phyloP scores from a whole-genome alignment of 2,113 vertebrate genomes.

The Myotis yumanensis region DNA sequence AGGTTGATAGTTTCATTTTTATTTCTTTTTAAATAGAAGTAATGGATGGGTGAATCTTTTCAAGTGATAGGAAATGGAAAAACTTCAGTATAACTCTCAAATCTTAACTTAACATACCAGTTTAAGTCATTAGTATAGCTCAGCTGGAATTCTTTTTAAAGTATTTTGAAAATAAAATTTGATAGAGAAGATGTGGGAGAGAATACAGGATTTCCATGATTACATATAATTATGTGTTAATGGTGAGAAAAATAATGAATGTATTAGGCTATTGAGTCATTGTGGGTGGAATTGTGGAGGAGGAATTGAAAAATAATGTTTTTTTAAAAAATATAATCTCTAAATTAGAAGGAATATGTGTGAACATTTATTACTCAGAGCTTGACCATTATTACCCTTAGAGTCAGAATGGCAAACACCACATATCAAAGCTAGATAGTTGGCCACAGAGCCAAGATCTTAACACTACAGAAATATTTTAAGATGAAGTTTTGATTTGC shows the following conservation, averaged over 20 bases:
- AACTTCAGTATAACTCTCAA: background rate
- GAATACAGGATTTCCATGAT: conserved; percentile 12
- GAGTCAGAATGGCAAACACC: background rate
- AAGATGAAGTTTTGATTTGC: background rate
- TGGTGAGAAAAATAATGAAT: background rate
- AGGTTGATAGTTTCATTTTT: background rate
- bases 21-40: conserved; percentile 4
- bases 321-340: background rate
- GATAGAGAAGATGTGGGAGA: background rate
- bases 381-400: background rate
- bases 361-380: background rate
- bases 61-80: conserved; percentile 14
- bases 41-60: background rate
- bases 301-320: background rate
- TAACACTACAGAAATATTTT: background rate
- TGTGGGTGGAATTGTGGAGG: background rate
- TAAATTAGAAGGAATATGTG: background rate
- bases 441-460: background rate
- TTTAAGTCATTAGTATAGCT: conserved; percentile 3
- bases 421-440: background rate
- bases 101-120: background rate
- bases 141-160: conserved; percentile 41
- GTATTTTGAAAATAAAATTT: conserved; percentile 44
- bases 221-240: background rate
- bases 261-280: background rate